Conservation (phyloP, 2,797 vertebrate genomes). For the Arctocebus calabarensis region DNA sequence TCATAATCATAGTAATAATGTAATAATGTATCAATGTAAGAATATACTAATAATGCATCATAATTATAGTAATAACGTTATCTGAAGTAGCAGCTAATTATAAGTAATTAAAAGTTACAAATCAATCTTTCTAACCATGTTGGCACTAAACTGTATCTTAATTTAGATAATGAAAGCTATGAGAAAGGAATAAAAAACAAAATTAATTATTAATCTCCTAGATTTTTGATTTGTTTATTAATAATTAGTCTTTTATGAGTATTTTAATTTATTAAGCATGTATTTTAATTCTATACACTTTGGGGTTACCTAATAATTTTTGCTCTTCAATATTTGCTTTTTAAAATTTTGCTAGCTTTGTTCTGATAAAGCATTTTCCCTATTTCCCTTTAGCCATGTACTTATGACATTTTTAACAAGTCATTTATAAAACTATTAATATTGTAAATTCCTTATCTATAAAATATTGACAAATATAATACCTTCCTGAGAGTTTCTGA, state of each 20-base stretch:
- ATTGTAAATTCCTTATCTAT: not conserved
- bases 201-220: not conserved
- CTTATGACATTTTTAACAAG: not conserved
- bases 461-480: not conserved
- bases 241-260: not conserved
- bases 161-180: not conserved
- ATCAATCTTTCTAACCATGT: not conserved
- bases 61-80: constrained; percentile 1
- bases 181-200: not conserved
- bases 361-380: not conserved
- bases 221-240: not conserved
- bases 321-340: not conserved
- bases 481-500: constrained; percentile 17
- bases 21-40: no score
- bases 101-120: not conserved
- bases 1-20: not conserved
- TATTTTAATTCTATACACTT: constrained; percentile 21
- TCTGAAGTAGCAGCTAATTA: not conserved
- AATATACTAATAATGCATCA: not conserved
- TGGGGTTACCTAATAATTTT: not conserved
- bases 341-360: not conserved
- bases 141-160: not conserved
- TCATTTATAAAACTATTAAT: not conserved
- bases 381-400: not conserved
- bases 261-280: not conserved